A percentile compares a stretch with the other conserved stretches of the same genome.
These are phyloP conservation scores for Spicauda simplicius DNA, from an alignment of 2,888 invertebrate species.

Conservation along the genomic window DNA sequence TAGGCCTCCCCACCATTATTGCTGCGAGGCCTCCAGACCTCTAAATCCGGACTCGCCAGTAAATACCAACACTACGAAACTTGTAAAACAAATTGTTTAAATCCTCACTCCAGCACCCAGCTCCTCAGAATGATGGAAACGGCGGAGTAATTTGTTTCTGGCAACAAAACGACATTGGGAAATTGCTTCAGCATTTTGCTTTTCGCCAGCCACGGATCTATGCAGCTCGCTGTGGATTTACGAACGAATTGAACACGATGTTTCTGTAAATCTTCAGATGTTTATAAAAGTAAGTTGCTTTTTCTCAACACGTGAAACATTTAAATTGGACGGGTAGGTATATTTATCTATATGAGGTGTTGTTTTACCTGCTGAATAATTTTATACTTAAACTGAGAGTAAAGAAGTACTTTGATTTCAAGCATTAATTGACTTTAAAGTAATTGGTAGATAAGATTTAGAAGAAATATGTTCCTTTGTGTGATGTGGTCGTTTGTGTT, in stretches of 20 bases:
- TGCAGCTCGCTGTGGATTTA: slow-evolving; percentile 57
- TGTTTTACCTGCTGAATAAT: no score
- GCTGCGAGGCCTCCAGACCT: no score
- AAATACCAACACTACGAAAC: background rate
- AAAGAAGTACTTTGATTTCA: no score
- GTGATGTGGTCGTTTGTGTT: no score
- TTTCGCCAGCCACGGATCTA: slow-evolving; percentile 64
- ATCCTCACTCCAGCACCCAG: slow-evolving; percentile 51
- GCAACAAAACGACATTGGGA: slow-evolving; percentile 56
- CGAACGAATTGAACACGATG: slow-evolving; percentile 5
- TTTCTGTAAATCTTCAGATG: background rate
- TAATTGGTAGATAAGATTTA: no score
- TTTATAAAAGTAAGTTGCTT: background rate
- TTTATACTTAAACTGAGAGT: no score
- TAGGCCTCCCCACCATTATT: no score
- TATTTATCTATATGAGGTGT: no score
- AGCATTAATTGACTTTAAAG: no score
- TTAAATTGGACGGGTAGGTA: background rate
- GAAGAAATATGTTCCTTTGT: no score
- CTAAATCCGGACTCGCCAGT: no score
- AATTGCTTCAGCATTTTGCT: slow-evolving; percentile 59
- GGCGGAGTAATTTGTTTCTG: slow-evolving; percentile 58
- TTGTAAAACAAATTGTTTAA: slow-evolving; percentile 1
- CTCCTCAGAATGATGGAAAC: slow-evolving; percentile 55
- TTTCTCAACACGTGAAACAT: background rate